Evolutionary conservation across 2,888 invertebrate genomes (phyloP).

Genomic region (Idaea biselata): DNA sequence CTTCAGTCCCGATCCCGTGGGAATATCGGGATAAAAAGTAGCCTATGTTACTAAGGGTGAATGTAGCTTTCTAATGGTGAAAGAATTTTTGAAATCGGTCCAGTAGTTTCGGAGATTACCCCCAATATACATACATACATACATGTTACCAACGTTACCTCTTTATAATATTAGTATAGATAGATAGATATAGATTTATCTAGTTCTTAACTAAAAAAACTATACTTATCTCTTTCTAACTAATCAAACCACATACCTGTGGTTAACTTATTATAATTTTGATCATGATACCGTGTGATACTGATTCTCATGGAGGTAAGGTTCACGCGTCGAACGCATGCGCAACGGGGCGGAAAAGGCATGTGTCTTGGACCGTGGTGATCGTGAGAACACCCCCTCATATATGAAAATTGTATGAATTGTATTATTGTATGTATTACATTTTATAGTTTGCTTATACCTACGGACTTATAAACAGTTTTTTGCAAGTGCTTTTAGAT

Average conservation of each 20-base stretch:
- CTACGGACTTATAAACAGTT: not conserved
- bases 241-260: not conserved
- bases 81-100: too few species aligned
- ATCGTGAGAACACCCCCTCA: conserved; percentile 50
- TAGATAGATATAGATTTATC: too few species aligned
- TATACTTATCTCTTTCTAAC: not conserved
- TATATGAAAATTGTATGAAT: not conserved
- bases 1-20: too few species aligned
- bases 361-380: conserved; percentile 54
- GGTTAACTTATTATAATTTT: not conserved
- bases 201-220: not conserved
- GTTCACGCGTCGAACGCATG: conserved; percentile 36
- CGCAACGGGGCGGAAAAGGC: conserved; percentile 58
- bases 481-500: not conserved
- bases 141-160: too few species aligned
- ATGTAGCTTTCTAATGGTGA: too few species aligned
- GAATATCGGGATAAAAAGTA: too few species aligned
- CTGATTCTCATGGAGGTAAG: conserved; percentile 38
- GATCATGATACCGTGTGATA: conserved; percentile 1
- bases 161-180: too few species aligned
- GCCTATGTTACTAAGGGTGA: too few species aligned
- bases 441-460: not conserved
- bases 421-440: conserved; percentile 5
- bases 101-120: too few species aligned
- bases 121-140: too few species aligned